Percentiles rank a stretch among this genome's conserved stretches.
Conservation (phyloP, 1,140 invertebrate species). For the Bombus impatiens region DNA sequence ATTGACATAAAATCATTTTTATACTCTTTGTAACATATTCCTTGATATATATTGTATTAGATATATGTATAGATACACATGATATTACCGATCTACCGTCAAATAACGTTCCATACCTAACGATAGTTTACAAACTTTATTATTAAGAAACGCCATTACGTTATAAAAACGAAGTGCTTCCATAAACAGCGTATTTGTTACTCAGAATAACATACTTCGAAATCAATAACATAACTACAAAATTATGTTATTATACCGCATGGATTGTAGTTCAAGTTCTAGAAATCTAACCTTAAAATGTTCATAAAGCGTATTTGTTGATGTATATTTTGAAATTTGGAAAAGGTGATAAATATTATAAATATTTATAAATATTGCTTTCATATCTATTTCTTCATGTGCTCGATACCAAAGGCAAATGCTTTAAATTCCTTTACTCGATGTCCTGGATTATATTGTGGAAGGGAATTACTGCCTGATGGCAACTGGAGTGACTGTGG, state of each 20-base stretch:
- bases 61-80: background rate
- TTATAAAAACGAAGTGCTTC: background rate
- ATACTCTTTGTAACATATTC: background rate
- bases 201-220: background rate
- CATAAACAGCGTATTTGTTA: background rate
- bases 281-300: slow-evolving; percentile 4
- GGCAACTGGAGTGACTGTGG: slow-evolving; percentile 90
- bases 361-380: slow-evolving; percentile 14
- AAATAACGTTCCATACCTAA: background rate
- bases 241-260: background rate
- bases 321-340: background rate
- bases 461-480: slow-evolving; percentile 85
- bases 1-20: background rate
- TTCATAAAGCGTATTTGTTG: background rate
- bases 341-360: background rate
- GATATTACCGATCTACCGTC: slow-evolving; percentile 20
- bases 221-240: background rate
- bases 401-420: slow-evolving; percentile 17
- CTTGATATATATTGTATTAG: background rate
- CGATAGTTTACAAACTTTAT: slow-evolving; percentile 6
- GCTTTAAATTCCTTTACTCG: slow-evolving; percentile 66
- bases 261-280: too few relatives aligned
- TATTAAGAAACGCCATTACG: background rate
- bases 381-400: slow-evolving; percentile 22
- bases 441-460: slow-evolving; percentile 95